Evolutionary conservation across 2,888 invertebrate genomes (phyloP), one percentile per base, ranked within the genome.

Genomic region (Drosophila stalkeri): DNA sequence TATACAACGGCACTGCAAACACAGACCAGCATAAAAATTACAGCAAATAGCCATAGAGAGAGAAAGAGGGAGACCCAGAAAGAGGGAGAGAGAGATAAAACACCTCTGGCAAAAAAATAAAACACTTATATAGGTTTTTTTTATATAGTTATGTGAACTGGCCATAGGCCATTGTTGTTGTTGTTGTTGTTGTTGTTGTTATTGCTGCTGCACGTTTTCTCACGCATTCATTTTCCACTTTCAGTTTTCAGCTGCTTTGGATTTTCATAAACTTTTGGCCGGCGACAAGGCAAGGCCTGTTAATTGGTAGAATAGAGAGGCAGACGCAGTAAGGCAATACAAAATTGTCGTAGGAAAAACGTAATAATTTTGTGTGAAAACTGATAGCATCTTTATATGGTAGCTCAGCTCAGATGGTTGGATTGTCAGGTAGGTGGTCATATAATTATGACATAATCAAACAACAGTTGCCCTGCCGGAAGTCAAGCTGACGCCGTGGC

Each of bases 221-320:
- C 86, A 86, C 87, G 87, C 87, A 83, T 85, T 83, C 62, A 77
- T 84, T 87, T 87, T 87, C 80, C 87, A 87, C 87, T 87, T 86
- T 86, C 87, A 80, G 78, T 86, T 86, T 86, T 66, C 63, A 67
- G 67, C 54, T 55, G 35, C 54, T 23, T 23, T 65, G 79, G 72
- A 86, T 86, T 86, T 86, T 86, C 86, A 86, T 87, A 63, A 47
- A 60, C 56, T 71, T 86, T 87, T 86, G 87, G 84, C 33, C 63
- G 61, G 64, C 27, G 68, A 64, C 77, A 56, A 63, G 77, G 54
- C 68, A 67, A 61, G 69, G 47, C 20, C 75, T 66, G 66, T 82
- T 86, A 86, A 84, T 84, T 84, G 84, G 79, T 81, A 77, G 81
- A 81, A 79, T 76, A 46, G 47, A 52, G 63, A 27, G 3, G 27